phyloP scores from a whole-genome alignment of 2,888 invertebrate species.

The Baccha elongata region DNA sequence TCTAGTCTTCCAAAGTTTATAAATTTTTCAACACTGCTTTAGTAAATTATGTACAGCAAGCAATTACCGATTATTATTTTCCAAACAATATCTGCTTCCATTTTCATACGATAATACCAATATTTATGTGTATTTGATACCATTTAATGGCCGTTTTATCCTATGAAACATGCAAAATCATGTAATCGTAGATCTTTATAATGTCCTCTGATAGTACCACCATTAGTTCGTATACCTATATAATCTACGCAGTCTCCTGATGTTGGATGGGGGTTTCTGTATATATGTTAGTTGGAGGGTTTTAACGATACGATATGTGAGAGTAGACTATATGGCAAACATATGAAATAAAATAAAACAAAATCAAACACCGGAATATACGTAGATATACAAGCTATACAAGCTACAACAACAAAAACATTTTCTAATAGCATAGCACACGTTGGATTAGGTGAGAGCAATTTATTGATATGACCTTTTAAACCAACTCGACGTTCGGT shows the following conservation, averaged over 20 bases:
- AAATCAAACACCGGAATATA: conserved; percentile 60
- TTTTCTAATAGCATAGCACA: conserved; percentile 69
- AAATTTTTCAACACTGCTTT: too few species aligned
- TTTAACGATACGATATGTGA: conserved; percentile 37
- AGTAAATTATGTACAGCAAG: not conserved
- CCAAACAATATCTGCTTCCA: conserved; percentile 59
- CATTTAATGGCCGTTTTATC: conserved; percentile 80
- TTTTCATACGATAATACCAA: conserved; percentile 75
- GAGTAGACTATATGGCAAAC: conserved; percentile 29
- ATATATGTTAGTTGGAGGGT: conserved; percentile 34
- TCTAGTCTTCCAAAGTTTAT: too few species aligned
- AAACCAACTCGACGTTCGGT: conserved; percentile 37
- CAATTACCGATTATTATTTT: conserved; percentile 60
- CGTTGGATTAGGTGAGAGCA: conserved; percentile 75
- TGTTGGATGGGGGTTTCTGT: conserved; percentile 14
- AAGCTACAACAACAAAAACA: conserved; percentile 58
- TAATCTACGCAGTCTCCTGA: conserved; percentile 31
- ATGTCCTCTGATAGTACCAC: conserved; percentile 74
- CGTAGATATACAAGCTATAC: not conserved
- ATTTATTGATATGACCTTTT: conserved; percentile 80
- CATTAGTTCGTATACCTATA: conserved; percentile 4
- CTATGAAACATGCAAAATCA: conserved; percentile 81
- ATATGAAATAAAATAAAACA: conserved; percentile 72
- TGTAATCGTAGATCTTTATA: conserved; percentile 81
- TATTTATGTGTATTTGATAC: conserved; percentile 81